Percentiles rank a stretch among this genome's conserved stretches.
Conservation (phyloP, 2,888 invertebrate genomes). For the Campopleginae sp. region DNA sequence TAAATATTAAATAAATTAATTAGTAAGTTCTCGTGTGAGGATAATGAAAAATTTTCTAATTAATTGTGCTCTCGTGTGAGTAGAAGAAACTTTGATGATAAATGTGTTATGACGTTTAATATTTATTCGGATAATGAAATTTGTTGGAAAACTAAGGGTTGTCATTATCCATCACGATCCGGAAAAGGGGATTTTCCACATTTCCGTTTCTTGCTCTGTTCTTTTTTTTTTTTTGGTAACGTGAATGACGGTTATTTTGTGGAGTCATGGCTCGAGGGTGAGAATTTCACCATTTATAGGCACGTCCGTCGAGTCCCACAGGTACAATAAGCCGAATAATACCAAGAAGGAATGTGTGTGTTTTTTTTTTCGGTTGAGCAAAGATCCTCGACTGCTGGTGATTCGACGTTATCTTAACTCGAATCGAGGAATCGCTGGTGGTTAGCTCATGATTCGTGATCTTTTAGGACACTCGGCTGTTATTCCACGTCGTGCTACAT, state of each 20-base stretch:
- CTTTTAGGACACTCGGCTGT: neutral
- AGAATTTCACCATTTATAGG: conserved; percentile 48
- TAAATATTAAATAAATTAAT: neutral
- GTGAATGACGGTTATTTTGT: conserved; percentile 57
- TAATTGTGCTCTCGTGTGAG: neutral
- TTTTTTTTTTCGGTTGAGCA: neutral
- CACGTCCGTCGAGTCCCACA: conserved; percentile 34
- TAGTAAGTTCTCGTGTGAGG: neutral
- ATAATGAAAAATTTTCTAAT: neutral
- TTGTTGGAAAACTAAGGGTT: neutral
- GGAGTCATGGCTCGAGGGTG: conserved; percentile 23
- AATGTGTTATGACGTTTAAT: conserved; percentile 9
- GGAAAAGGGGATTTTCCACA: conserved; percentile 12
- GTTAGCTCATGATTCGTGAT: conserved; percentile 21
- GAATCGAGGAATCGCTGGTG: conserved; percentile 17
- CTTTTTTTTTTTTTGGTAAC: neutral
- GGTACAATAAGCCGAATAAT: conserved; percentile 43
- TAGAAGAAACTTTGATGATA: neutral
- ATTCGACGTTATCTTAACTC: conserved; percentile 12
- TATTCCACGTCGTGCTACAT: neutral
- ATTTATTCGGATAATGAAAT: conserved; percentile 9
- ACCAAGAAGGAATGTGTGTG: neutral
- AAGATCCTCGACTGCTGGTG: neutral
- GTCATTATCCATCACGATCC: conserved; percentile 31
- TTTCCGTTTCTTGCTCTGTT: neutral